phyloP scores from a whole-genome alignment of 2,888 invertebrate species.

The Lamellibrachia satsuma region DNA sequence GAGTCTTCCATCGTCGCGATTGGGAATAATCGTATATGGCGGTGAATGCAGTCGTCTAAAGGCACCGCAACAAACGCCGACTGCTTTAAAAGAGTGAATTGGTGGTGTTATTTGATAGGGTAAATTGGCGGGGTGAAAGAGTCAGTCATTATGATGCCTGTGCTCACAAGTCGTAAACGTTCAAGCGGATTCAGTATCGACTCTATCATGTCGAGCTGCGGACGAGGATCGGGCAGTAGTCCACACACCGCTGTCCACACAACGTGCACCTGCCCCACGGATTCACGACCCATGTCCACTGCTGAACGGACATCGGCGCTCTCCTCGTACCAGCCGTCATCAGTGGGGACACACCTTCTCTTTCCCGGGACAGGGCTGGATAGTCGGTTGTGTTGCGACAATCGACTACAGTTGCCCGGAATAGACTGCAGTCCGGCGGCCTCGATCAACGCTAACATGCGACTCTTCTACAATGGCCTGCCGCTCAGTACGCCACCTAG shows the following conservation, averaged over 20 bases:
- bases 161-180: conserved; percentile 18
- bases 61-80: not conserved
- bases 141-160: not conserved
- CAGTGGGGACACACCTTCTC: not conserved
- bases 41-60: not conserved
- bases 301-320: not conserved
- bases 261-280: not conserved
- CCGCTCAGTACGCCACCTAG: not conserved
- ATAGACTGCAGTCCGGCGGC: not conserved
- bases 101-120: not conserved
- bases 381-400: not conserved
- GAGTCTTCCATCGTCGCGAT: not conserved
- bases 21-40: not conserved
- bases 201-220: conserved; percentile 13
- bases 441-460: not conserved
- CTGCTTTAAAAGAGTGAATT: not conserved
- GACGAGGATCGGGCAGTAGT: not conserved
- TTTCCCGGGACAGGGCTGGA: not conserved
- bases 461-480: not conserved
- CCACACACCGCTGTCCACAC: not conserved
- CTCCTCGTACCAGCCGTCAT: not conserved
- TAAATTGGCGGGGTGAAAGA: not conserved
- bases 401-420: not conserved
- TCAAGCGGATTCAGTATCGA: conserved; percentile 19
- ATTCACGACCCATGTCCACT: not conserved